Percentiles rank a stretch among this genome's conserved stretches.
Conservation (phyloP, 2,797 vertebrate species). For the Cossypha niveicapilla region DNA sequence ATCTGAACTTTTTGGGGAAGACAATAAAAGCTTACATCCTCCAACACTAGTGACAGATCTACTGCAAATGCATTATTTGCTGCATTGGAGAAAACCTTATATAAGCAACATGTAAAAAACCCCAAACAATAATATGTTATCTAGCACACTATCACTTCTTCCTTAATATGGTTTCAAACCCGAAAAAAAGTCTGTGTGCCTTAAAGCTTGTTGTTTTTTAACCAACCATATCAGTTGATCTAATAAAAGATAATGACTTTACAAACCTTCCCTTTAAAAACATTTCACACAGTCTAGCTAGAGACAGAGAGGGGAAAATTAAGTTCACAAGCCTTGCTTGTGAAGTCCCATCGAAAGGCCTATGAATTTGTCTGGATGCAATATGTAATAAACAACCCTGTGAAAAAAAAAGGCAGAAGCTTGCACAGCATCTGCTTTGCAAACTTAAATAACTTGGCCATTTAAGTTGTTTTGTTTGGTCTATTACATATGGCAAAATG, state of each 20-base stretch:
- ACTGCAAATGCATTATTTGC: background rate
- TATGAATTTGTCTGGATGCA: conserved; percentile 57
- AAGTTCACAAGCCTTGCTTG: conserved; percentile 21
- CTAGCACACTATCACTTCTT: background rate
- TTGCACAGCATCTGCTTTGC: conserved; percentile 59
- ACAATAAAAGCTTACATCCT: background rate
- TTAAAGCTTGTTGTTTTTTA: background rate
- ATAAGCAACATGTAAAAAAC: background rate
- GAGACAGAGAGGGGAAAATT: background rate
- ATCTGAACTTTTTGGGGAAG: background rate
- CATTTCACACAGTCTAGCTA: conserved; percentile 19
- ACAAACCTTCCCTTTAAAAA: conserved; percentile 27
- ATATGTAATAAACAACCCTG: conserved; percentile 60
- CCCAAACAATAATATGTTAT: background rate
- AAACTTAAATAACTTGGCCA: conserved; percentile 60
- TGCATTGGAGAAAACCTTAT: background rate
- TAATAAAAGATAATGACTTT: conserved; percentile 34
- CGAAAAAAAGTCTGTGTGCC: background rate
- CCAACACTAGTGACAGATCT: background rate
- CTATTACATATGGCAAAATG: conserved; percentile 55
- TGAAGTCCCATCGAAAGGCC: conserved; percentile 3
- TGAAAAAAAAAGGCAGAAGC: conserved; percentile 43
- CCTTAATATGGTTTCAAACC: background rate
- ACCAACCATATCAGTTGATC: background rate
- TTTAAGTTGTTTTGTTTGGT: conserved; percentile 61